Percentiles rank a stretch among this genome's conserved stretches.
These are phyloP conservation scores for Desoria tigrina DNA, from an alignment of 2,888 invertebrate species.

Conservation along the genomic window DNA sequence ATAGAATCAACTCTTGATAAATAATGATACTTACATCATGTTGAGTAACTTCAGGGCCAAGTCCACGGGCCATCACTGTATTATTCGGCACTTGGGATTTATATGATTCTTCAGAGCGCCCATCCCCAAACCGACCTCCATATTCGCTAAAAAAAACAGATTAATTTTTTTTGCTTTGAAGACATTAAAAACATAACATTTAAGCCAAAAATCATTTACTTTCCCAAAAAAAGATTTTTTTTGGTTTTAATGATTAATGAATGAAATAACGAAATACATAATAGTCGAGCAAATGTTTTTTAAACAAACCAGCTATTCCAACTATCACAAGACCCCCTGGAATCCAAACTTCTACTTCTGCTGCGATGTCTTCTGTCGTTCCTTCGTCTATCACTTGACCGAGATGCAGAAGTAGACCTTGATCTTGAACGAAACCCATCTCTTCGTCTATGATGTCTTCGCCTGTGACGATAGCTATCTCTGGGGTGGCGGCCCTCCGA, in stretches of 20 bases:
- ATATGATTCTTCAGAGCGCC: slow-evolving; percentile 60
- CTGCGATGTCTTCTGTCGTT: slow-evolving; percentile 33
- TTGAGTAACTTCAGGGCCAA: slow-evolving; percentile 74
- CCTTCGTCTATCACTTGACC: slow-evolving; percentile 40
- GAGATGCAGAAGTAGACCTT: slow-evolving; percentile 35
- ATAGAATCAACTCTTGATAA: neutral
- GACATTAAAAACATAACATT: too few species aligned
- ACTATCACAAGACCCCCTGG: slow-evolving; percentile 35
- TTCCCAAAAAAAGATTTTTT: too few species aligned
- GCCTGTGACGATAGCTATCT: slow-evolving; percentile 29
- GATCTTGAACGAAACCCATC: slow-evolving; percentile 30
- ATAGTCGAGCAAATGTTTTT: neutral
- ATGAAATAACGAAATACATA: too few species aligned
- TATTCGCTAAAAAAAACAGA: slow-evolving; percentile 2
- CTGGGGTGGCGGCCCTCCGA: neutral
- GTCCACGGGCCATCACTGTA: slow-evolving; percentile 73
- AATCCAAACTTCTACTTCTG: slow-evolving; percentile 37
- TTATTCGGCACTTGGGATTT: slow-evolving; percentile 66
- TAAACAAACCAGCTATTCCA: neutral
- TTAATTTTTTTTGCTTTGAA: neutral
- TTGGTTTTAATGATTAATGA: too few species aligned
- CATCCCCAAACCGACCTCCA: neutral
- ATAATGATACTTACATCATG: slow-evolving; percentile 66
- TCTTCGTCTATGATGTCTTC: slow-evolving; percentile 12
- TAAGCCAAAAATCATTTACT: too few species aligned